Conservation (phyloP, 2,888 invertebrate species). For the Agrotis clavis region DNA sequence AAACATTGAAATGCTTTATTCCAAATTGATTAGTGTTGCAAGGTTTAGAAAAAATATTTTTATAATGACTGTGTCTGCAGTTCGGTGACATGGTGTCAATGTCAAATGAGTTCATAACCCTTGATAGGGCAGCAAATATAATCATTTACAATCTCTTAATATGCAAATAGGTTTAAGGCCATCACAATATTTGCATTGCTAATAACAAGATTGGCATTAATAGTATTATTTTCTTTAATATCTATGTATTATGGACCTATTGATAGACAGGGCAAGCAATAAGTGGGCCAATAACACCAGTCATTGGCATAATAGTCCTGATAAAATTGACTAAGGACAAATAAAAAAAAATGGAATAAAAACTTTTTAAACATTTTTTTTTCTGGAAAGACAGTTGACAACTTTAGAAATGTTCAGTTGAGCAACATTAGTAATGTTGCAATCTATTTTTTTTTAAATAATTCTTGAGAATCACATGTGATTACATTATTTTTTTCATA, state of each 20-base stretch:
- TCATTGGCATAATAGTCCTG: slow-evolving; percentile 63
- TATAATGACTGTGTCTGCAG: no score
- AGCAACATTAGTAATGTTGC: no score
- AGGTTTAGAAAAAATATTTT: no score
- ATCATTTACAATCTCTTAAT: slow-evolving; percentile 6
- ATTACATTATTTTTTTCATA: not conserved
- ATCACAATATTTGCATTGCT: slow-evolving; percentile 25
- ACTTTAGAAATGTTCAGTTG: not conserved
- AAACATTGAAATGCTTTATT: not conserved
- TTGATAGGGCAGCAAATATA: slow-evolving; percentile 7
- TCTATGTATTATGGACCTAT: slow-evolving; percentile 58
- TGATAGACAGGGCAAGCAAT: slow-evolving; percentile 70
- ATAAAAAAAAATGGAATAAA: not conserved
- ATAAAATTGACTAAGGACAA: slow-evolving; percentile 32
- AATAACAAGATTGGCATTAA: slow-evolving; percentile 42
- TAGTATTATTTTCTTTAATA: slow-evolving; percentile 40
- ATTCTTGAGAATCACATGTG: no score
- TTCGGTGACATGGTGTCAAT: slow-evolving; percentile 11
- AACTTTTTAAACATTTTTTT: not conserved
- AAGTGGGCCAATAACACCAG: slow-evolving; percentile 79
- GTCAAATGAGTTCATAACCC: slow-evolving; percentile 21
- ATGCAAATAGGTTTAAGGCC: slow-evolving; percentile 16
- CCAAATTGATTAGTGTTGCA: not conserved
- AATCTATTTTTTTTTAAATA: no score
- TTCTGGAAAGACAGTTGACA: not conserved